These are phyloP conservation scores for Dasysyrphus albostriatus DNA, from an alignment of 2,888 invertebrate species.

Conservation along the genomic window DNA sequence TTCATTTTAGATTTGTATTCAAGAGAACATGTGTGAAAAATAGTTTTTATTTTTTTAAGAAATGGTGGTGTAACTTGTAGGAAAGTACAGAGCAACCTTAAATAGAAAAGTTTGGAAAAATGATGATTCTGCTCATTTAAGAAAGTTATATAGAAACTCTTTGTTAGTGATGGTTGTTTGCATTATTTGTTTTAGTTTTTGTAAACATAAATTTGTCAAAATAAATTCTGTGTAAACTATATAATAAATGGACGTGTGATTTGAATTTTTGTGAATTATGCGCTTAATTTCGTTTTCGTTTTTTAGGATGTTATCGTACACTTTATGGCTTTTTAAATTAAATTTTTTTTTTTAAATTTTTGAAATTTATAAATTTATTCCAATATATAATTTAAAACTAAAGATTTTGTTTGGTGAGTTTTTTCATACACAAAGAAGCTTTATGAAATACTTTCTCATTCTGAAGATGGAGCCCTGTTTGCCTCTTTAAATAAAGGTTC, in stretches of 20 bases:
- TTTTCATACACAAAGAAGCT: too few relatives aligned
- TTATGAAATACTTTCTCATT: too few relatives aligned
- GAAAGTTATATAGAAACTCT: not conserved
- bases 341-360: not conserved
- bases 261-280: not conserved
- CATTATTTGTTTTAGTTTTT: not conserved
- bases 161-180: not conserved
- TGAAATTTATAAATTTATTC: not conserved
- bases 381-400: not conserved
- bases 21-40: not conserved
- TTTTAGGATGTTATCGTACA: conserved; percentile 21
- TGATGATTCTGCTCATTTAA: not conserved
- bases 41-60: not conserved
- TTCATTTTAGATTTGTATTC: not conserved
- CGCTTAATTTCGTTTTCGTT: not conserved
- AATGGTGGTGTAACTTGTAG: not conserved
- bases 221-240: not conserved
- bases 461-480: too few relatives aligned
- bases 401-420: too few relatives aligned
- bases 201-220: not conserved
- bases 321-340: not conserved
- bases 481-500: too few relatives aligned
- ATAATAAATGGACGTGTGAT: not conserved
- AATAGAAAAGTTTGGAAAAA: not conserved
- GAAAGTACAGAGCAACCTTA: not conserved